Evolutionary conservation across 1,140 invertebrate genomes (phyloP).

Genomic region (Musca domestica): DNA sequence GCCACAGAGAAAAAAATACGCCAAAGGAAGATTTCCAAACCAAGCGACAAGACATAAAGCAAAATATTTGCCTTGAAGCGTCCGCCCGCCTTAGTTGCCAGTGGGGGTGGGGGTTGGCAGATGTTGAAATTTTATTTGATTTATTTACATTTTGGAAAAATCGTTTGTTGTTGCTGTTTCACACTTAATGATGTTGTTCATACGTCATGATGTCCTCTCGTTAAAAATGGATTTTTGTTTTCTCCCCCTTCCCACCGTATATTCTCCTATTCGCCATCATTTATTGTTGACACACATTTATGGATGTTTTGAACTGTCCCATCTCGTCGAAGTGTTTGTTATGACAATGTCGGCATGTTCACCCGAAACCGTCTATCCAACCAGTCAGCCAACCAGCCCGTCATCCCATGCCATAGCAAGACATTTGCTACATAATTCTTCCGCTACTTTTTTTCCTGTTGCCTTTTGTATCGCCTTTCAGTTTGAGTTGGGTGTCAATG

Average conservation of each 20-base stretch:
- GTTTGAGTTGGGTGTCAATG: too few relatives aligned
- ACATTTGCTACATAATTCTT: constrained; percentile 7
- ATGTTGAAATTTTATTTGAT: neutral
- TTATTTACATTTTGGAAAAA: constrained; percentile 17
- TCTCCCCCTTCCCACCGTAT: neutral
- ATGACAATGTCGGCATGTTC: too few relatives aligned
- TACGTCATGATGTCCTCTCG: constrained; percentile 9
- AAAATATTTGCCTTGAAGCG: neutral
- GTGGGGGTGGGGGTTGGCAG: too few relatives aligned
- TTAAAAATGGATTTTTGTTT: constrained; percentile 12
- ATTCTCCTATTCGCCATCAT: neutral
- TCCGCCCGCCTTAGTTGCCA: too few relatives aligned
- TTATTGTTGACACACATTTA: too few relatives aligned
- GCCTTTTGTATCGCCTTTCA: neutral
- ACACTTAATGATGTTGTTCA: constrained; percentile 20
- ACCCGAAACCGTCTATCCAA: neutral
- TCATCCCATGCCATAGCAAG: neutral
- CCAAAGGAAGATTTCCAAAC: neutral
- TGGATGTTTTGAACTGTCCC: too few relatives aligned
- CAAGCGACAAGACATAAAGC: neutral
- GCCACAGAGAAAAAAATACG: neutral
- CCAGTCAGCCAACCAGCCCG: neutral
- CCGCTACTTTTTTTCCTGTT: neutral
- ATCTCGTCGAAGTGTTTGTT: too few relatives aligned
- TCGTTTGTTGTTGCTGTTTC: neutral